Evolutionary conservation across 2,888 invertebrate species (phyloP).

Genomic region (Pecten maximus): DNA sequence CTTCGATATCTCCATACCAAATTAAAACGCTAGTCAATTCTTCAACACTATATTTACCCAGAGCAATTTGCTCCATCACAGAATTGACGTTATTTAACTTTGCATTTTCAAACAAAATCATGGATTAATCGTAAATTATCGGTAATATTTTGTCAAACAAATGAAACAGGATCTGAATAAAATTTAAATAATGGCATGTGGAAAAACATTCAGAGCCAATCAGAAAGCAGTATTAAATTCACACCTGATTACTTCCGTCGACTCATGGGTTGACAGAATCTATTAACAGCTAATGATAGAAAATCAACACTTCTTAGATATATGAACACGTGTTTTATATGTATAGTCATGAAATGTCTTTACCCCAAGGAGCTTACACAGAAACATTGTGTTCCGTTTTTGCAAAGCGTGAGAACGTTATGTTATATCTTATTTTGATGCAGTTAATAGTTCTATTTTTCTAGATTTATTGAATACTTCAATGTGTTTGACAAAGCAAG

Average conservation of each 20-base stretch:
- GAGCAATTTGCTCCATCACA: too few relatives aligned
- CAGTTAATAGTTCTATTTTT: too few relatives aligned
- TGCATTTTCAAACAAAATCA: too few relatives aligned
- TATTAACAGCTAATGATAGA: background rate
- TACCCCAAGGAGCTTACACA: background rate
- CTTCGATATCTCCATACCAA: too few relatives aligned
- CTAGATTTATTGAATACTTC: too few relatives aligned
- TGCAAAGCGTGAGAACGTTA: background rate
- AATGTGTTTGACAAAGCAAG: too few relatives aligned
- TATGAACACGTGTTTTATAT: background rate
- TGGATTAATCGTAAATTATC: too few relatives aligned
- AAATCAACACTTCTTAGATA: background rate
- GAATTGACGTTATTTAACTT: too few relatives aligned
- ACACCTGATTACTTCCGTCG: background rate
- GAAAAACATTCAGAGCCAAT: background rate
- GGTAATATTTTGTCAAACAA: too few relatives aligned
- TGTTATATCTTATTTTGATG: background rate
- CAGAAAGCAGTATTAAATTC: background rate
- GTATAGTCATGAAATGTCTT: background rate
- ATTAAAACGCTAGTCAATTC: too few relatives aligned
- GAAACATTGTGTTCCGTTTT: background rate
- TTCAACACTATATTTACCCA: too few relatives aligned
- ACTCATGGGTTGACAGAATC: conserved; percentile 12
- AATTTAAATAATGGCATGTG: background rate
- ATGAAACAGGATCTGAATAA: background rate